Evolutionary conservation across 2,888 invertebrate genomes (phyloP).

Genomic region (Formica aserva): DNA sequence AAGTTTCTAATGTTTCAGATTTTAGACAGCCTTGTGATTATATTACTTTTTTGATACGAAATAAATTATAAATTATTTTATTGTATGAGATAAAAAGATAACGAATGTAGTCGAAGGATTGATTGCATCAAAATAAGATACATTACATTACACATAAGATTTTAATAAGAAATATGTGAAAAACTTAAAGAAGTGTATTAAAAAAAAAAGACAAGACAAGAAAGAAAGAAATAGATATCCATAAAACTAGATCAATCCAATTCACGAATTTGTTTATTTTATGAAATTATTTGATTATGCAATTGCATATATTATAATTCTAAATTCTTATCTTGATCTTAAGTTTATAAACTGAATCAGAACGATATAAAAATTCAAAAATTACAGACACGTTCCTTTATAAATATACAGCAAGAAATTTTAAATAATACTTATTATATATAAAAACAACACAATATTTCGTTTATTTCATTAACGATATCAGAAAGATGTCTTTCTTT

Average conservation of each 20-base stretch:
- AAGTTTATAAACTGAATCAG: background rate
- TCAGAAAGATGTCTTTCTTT: background rate
- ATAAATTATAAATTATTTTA: slow-evolving; percentile 18
- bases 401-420: background rate
- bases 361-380: background rate
- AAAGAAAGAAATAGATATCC: background rate
- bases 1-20: background rate
- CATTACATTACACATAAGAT: background rate
- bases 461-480: background rate
- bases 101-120: background rate
- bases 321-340: background rate
- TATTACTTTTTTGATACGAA: background rate
- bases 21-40: background rate
- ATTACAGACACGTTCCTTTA: background rate
- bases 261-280: background rate
- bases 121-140: background rate
- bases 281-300: background rate
- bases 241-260: background rate
- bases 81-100: background rate
- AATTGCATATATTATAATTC: background rate
- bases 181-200: background rate
- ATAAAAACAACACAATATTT: background rate
- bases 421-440: background rate
- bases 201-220: background rate
- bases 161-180: background rate